Evolutionary conservation across 2,888 invertebrate species (phyloP), one percentile per base, ranked within the genome.

Genomic region (Netelia melanura): DNA sequence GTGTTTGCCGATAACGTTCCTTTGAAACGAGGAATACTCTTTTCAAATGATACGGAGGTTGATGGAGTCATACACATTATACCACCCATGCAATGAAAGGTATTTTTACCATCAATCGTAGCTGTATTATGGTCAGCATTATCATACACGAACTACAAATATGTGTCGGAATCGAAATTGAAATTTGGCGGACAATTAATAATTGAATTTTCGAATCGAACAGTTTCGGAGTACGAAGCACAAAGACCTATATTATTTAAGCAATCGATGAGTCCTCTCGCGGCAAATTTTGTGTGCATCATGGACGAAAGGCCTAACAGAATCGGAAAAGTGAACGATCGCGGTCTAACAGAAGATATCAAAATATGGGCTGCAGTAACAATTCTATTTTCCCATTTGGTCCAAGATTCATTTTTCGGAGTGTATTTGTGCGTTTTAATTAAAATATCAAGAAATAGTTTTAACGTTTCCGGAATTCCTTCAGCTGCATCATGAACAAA

Each of bases 271-370:
- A 89, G 81, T 65, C 74, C 71, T 86, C 88, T 88, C 21, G 90
- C 88, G 30, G 84, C 89, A 81, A 86, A 86, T 88, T 88, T 87
- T 67, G 87, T 87, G 82, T 90, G 86, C 70, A 90, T 84, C 84
- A 88, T 86, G 17, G 86, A 86, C 52, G 88, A 86, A 70, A 90
- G 86, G 68, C 89, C 89, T 77, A 90, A 76, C 86, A 86, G 79
- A 86, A 91, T 83, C 54, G 89, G 88, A 79, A 90, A 91, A 88
- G 88, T 86, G 87, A 90, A 91, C 74, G 90, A 90, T 83, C 90
- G 88, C 82, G 90, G 89, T 83, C 90, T 87, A 78, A 86, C 88
- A 84, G 90, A 85, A 81, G 87, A 86, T 21, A 67, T 67, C 21
- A 67, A 25, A 17, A 25, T 21, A 48, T 44, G 21, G 11, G 17